Percentiles rank a stretch among this genome's conserved stretches.
Evolutionary conservation across 1,140 invertebrate genomes (phyloP).

Genomic region (Nixonia krombeini): DNA sequence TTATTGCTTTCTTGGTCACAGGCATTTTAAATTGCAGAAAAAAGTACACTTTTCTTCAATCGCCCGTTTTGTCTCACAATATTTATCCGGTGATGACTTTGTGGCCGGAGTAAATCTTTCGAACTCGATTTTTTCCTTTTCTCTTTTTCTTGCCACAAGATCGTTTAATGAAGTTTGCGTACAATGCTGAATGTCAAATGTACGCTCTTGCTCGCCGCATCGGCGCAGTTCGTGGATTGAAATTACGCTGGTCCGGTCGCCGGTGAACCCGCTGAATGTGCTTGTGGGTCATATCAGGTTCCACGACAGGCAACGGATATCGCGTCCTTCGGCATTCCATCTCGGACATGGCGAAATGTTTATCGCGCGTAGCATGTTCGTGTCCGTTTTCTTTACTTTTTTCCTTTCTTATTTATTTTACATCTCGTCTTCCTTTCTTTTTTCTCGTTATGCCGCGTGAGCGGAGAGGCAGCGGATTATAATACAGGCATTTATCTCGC

Average conservation of each 20-base stretch:
- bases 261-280: constrained; percentile 32
- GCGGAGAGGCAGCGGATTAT: constrained; percentile 13
- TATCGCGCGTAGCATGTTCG: constrained; percentile 34
- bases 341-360: constrained; percentile 42
- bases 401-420: constrained; percentile 11
- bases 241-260: constrained; percentile 26
- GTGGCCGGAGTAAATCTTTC: too few relatives aligned
- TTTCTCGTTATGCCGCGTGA: too few relatives aligned
- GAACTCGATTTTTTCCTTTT: too few relatives aligned
- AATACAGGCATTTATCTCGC: constrained; percentile 15
- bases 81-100: too few relatives aligned
- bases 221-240: constrained; percentile 28
- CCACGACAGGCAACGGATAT: constrained; percentile 54
- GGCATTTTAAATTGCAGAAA: constrained; percentile 5
- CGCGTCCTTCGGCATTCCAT: constrained; percentile 64
- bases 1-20: constrained; percentile 3
- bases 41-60: constrained; percentile 2
- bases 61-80: background rate
- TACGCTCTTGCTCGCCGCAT: constrained; percentile 11
- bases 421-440: too few relatives aligned
- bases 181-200: too few relatives aligned
- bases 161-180: too few relatives aligned
- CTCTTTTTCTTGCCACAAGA: too few relatives aligned
- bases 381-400: constrained; percentile 24
- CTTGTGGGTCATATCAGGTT: constrained; percentile 55